phyloP scores from a whole-genome alignment of 2,113 vertebrate genomes.

The Microcebus murinus region DNA sequence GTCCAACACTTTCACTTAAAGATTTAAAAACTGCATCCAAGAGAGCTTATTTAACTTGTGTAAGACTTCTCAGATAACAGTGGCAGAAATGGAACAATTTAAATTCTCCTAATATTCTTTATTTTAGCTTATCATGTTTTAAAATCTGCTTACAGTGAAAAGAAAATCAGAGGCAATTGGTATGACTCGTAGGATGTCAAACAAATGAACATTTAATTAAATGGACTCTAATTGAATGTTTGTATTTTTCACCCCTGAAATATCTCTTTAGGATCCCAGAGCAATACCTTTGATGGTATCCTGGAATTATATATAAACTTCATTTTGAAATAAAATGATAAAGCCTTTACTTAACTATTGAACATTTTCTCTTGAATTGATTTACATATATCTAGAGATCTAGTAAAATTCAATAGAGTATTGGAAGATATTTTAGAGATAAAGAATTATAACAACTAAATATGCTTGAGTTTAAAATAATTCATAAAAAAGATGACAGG shows the following conservation, averaged over 20 bases:
- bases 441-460: slow-evolving; percentile 36
- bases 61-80: background rate
- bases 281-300: background rate
- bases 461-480: background rate
- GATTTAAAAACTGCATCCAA: background rate
- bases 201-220: background rate
- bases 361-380: background rate
- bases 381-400: background rate
- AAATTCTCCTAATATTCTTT: background rate
- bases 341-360: slow-evolving; percentile 23
- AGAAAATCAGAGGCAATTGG: background rate
- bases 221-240: background rate
- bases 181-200: background rate
- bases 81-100: background rate
- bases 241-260: background rate
- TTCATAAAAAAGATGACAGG: background rate
- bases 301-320: background rate
- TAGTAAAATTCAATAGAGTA: background rate
- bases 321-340: background rate
- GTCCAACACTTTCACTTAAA: background rate
- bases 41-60: background rate
- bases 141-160: background rate
- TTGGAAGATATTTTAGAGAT: slow-evolving; percentile 6
- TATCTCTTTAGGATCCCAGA: background rate
- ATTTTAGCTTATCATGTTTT: background rate